Evolutionary conservation across 2,888 invertebrate species (phyloP).

Genomic region (Perizoma affinitatum): DNA sequence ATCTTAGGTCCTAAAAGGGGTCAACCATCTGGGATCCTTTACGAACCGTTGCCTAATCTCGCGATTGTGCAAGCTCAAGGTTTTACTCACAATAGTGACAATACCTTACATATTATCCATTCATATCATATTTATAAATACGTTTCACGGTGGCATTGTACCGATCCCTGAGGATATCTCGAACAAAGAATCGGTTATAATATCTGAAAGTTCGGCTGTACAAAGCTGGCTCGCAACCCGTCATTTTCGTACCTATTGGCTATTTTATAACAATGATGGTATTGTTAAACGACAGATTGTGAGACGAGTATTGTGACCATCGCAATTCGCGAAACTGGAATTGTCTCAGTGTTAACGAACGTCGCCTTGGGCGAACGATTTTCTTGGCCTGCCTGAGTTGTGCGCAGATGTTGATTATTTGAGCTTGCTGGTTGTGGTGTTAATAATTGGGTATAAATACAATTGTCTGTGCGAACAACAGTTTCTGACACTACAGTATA

Average conservation of each 20-base stretch:
- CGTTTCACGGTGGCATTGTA: slow-evolving; percentile 76
- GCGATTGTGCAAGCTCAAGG: slow-evolving; percentile 74
- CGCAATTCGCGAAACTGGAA: slow-evolving; percentile 79
- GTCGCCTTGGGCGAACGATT: slow-evolving; percentile 54
- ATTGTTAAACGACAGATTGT: slow-evolving; percentile 71
- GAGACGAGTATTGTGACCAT: slow-evolving; percentile 65
- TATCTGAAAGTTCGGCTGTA: slow-evolving; percentile 69
- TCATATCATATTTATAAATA: slow-evolving; percentile 82
- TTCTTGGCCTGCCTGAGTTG: slow-evolving; percentile 34
- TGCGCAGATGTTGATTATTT: slow-evolving; percentile 19
- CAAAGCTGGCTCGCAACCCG: slow-evolving; percentile 77
- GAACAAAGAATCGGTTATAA: slow-evolving; percentile 77
- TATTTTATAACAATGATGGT: slow-evolving; percentile 80
- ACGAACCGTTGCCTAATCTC: slow-evolving; percentile 65
- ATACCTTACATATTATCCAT: slow-evolving; percentile 77
- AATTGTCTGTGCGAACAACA: slow-evolving; percentile 9
- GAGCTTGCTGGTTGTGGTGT: not conserved
- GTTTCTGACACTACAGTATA: not conserved
- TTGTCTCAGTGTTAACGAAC: slow-evolving; percentile 77
- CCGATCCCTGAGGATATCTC: slow-evolving; percentile 74
- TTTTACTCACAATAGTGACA: slow-evolving; percentile 59
- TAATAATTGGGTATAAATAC: slow-evolving; percentile 16
- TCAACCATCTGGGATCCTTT: slow-evolving; percentile 52
- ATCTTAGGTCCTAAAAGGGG: slow-evolving; percentile 47
- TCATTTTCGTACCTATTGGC: slow-evolving; percentile 83